Evolutionary conservation across 2,797 vertebrate genomes (phyloP), one percentile per base, ranked within the genome.

Genomic region (Hydrocynus forskahlii): DNA sequence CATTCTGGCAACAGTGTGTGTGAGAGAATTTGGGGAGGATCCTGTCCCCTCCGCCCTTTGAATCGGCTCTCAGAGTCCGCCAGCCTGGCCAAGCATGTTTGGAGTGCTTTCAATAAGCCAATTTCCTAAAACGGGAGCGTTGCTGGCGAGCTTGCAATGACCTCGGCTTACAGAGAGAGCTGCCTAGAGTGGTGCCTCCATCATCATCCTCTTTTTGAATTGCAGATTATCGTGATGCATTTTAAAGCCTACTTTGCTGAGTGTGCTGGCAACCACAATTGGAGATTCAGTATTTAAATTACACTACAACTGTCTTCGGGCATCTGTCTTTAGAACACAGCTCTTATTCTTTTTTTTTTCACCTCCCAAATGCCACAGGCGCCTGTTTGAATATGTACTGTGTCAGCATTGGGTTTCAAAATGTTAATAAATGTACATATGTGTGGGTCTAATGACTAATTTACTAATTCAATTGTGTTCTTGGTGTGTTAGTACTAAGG

Each of bases 161-260:
- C 81, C 86, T 82, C 85, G 40, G 59, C 78, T 69, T 78, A 60
- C 57, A 67, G 75, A 57, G 84, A 66, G 71, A 16, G 0, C 62
- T 84, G 85, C 67, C 86, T 72, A 73, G 77, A 86, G 83, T 67
- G 67, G 45, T 84, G 80, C 35, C 23, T 23, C 84, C 80, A 84
- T 75, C 66, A 57, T 85, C 64, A 74, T 83, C 82, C 86, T 63
- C 54, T 66, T 59, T 29, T 77, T 80, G 76, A 89, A 82, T 82
- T 86, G 77, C 77, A 85, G 74, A 84, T 89, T 86, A 87, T 86
- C 76, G 69, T 85, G 80, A 86, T 86, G 81, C 79, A 21, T 85
- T 88, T 84, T 78, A 85, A 91, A 81, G 69, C 40, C 7, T 48
- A 80, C 72, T 66, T 62, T 62, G 63, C 76, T 57, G 67, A 77